phyloP scores from a whole-genome alignment of 1,140 invertebrate genomes.

The Aphaenogaster floridana region DNA sequence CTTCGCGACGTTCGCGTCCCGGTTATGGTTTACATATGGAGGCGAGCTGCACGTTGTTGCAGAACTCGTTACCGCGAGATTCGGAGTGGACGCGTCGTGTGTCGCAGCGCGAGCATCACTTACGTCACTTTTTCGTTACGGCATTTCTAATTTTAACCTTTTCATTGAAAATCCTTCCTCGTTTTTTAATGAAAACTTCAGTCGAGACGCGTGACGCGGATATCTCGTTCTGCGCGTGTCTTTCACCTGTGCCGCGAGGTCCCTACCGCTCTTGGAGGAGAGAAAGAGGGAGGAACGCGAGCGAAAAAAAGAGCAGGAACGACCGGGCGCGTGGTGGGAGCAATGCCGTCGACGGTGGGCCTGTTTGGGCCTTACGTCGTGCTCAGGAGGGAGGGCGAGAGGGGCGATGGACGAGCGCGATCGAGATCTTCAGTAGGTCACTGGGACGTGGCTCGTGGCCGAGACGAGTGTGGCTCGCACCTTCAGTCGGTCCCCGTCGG shows the following conservation, averaged over 20 bases:
- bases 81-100: background rate
- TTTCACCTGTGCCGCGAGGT: slow-evolving; percentile 68
- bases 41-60: background rate
- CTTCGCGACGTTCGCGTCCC: background rate
- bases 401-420: slow-evolving; percentile 69
- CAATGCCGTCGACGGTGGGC: slow-evolving; percentile 65
- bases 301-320: slow-evolving; percentile 51
- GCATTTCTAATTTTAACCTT: slow-evolving; percentile 33
- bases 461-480: slow-evolving; percentile 78
- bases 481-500: slow-evolving; percentile 83
- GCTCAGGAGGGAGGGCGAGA: slow-evolving; percentile 63
- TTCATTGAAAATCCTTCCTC: slow-evolving; percentile 38
- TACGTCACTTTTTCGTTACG: slow-evolving; percentile 36
- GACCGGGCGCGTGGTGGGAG: slow-evolving; percentile 46
- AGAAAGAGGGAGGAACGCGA: slow-evolving; percentile 25
- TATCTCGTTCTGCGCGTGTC: slow-evolving; percentile 54
- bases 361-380: slow-evolving; percentile 65
- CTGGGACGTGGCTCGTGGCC: slow-evolving; percentile 84
- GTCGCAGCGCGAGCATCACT: background rate
- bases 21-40: background rate
- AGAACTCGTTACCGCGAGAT: background rate
- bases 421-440: slow-evolving; percentile 85
- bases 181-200: slow-evolving; percentile 19
- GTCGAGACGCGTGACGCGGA: slow-evolving; percentile 25
- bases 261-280: slow-evolving; percentile 22